Evolutionary conservation across 2,113 vertebrate species (phyloP).

Genomic region (Rhabdomys dilectus): DNA sequence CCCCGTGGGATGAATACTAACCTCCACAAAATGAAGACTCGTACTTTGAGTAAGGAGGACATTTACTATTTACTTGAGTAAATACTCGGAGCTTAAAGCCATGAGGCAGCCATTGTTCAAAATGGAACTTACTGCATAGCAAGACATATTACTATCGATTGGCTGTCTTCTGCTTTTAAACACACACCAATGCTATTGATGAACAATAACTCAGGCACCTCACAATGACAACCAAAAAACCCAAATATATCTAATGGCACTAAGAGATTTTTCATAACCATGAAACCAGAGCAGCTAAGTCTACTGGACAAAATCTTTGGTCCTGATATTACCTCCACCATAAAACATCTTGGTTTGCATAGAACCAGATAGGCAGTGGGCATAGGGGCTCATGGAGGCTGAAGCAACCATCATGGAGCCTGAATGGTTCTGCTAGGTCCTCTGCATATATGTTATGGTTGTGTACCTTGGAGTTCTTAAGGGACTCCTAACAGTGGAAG

Average conservation of each 20-base stretch:
- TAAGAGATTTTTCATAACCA: not conserved
- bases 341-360: not conserved
- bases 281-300: not conserved
- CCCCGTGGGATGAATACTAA: not conserved
- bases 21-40: not conserved
- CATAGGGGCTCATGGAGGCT: not conserved
- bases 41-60: not conserved
- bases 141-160: not conserved
- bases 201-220: not conserved
- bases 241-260: not conserved
- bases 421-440: not conserved
- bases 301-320: not conserved
- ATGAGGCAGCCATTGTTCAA: not conserved
- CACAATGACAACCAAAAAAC: not conserved
- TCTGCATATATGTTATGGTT: not conserved
- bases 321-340: not conserved
- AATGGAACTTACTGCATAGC: not conserved
- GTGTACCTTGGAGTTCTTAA: not conserved
- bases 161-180: not conserved
- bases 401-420: not conserved
- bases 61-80: slow-evolving; percentile 34
- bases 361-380: not conserved
- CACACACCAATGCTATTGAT: not conserved
- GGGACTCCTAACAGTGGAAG: not conserved
- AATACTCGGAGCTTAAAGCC: slow-evolving; percentile 47